Base-by-base conservation (phyloP, 2,113 vertebrate genomes). In the Neolamprologus fasciatus region DNA sequence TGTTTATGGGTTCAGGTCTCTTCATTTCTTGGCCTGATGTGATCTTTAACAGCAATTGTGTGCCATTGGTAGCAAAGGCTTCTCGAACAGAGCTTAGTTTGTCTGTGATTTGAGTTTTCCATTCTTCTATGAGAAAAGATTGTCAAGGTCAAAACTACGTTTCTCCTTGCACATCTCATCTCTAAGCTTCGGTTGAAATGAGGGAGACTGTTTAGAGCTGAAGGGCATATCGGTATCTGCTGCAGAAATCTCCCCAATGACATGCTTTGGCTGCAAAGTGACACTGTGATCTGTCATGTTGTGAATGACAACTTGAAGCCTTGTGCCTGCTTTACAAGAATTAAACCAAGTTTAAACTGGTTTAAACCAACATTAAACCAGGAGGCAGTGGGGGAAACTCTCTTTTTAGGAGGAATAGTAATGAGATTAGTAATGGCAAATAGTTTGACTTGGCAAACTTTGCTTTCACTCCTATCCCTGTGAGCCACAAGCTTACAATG, bases 181-280 rank as follows among this genome's bases (percentile, higher is more conserved):
- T 76, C 40, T 17, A 76, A 76, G 40, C 68, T 76, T 4, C 2
- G 1, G 68, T 76, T 45, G 68, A 76, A 28, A 76, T 45, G 40
- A 76, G 23, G 9, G 8, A 76, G 40, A 76, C 68, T 47, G 68
- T 45, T 73, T 73, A 45, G 68, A 73, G 68, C 40, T 10, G 14
- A 73, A 73, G 21, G 14, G 40, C 23, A 47, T 47, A 16, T 47
- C 4, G 68, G 3, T 47, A 47, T 76, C 40, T 76, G 40, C 40
- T 3, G 40, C 68, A 28, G 68, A 76, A 76, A 76, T 73, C 68
- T 76, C 14, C 40, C 68, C 40, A 76, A 28, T 76, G 68, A 76
- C 68, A 47, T 73, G 40, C 40, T 73, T 47, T 28, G 68, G 40
- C 68, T 47, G 68, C 40, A 11, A 76, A 26, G 40, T 76, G 40